These are phyloP conservation scores for Dasysyrphus albostriatus DNA, from an alignment of 2,888 invertebrate species.

Conservation along the genomic window DNA sequence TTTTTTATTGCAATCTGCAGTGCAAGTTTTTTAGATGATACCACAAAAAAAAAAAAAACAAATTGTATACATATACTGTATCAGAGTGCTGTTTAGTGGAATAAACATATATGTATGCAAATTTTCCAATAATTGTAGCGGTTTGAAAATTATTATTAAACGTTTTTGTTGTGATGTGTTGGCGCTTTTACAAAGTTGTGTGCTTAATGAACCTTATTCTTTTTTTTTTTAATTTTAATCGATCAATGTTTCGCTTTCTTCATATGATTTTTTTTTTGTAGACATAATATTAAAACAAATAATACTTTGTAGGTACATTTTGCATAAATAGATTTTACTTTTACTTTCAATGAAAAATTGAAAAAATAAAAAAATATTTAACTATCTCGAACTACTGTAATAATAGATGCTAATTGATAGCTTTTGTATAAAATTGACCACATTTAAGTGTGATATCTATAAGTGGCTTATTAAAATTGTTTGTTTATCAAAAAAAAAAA, in stretches of 20 bases:
- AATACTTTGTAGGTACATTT: conserved; percentile 16
- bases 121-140: conserved; percentile 44
- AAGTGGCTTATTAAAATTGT: neutral
- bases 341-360: conserved; percentile 41
- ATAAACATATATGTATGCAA: conserved; percentile 62
- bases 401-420: conserved; percentile 16
- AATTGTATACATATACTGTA: no score
- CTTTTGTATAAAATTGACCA: conserved; percentile 1
- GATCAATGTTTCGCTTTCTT: conserved; percentile 59
- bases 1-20: conserved; percentile 49
- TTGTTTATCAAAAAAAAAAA: neutral
- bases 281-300: conserved; percentile 14
- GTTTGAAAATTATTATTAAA: conserved; percentile 22
- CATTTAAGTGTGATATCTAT: neutral
- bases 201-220: conserved; percentile 60
- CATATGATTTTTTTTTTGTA: conserved; percentile 26
- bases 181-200: neutral
- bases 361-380: neutral
- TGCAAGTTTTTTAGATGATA: neutral
- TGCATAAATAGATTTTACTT: conserved; percentile 43
- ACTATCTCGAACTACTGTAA: neutral
- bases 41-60: neutral
- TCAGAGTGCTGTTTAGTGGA: neutral
- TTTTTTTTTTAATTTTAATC: neutral
- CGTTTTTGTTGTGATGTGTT: conserved; percentile 28